These are phyloP conservation scores for Paramuricea clavata DNA, from an alignment of 92 coral and sea anemone species.

Conservation along the genomic window DNA sequence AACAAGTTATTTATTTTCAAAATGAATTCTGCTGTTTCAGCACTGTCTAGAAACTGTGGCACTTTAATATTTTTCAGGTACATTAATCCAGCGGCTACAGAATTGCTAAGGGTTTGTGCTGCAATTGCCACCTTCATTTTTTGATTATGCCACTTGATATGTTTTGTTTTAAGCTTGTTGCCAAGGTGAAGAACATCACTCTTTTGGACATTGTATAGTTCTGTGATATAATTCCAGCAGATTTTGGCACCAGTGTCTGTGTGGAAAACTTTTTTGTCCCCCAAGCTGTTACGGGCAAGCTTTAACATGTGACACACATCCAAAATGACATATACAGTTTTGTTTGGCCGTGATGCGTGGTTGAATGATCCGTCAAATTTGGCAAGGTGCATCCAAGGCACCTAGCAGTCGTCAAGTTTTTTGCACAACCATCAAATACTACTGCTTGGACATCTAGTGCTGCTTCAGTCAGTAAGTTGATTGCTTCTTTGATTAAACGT, in stretches of 20 bases:
- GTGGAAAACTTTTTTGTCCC: constrained; percentile 12
- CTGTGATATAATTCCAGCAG: constrained; percentile 27
- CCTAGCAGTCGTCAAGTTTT: constrained; percentile 6
- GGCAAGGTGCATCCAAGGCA: constrained; percentile 3
- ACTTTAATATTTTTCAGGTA: not conserved
- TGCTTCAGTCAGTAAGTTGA: constrained; percentile 12
- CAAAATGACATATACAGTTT: constrained; percentile 13
- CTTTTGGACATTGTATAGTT: constrained; percentile 8
- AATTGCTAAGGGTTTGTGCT: constrained; percentile 42
- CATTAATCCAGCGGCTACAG: constrained; percentile 52
- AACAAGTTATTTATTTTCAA: not conserved
- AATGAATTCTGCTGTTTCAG: constrained; percentile 31
- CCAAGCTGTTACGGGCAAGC: constrained; percentile 35
- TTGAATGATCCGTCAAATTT: constrained; percentile 33
- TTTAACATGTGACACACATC: constrained; percentile 37
- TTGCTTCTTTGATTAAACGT: constrained; percentile 18
- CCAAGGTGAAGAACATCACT: constrained; percentile 20
- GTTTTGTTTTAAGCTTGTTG: constrained; percentile 2
- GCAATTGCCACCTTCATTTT: constrained; percentile 41
- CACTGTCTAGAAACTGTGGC: not conserved
- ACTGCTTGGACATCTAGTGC: constrained; percentile 32
- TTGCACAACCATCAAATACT: constrained; percentile 25
- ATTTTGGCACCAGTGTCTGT: not conserved
- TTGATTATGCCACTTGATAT: constrained; percentile 35
- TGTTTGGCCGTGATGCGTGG: constrained; percentile 22